Evolutionary conservation across 2,888 invertebrate species (phyloP), one percentile per base, ranked within the genome.

Genomic region (Nesidiocoris tenuis): DNA sequence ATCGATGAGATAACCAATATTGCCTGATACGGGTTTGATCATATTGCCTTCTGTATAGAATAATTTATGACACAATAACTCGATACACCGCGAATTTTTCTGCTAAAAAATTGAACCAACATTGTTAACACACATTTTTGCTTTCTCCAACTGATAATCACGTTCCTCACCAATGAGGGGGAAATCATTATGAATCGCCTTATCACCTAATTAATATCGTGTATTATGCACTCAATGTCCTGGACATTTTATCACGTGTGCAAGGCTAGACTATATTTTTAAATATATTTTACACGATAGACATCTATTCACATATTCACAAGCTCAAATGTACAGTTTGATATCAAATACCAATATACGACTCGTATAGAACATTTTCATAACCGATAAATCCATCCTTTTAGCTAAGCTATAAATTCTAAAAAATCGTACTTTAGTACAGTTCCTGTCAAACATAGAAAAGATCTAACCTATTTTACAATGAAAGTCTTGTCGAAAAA

Each of bases 241-340:
- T 65, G 25, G 77, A 75, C 77, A 70, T 75, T 63, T 76, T 77
- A 77, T 76, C 76, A 77, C 76, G 39, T 68, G 76, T 74, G 77
- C 77, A 66, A 66, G 65, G 22, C 74, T 74, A 57, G 57, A 61
- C 61, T 74, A 63, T 68, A 68, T 61, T 74, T 65, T 67, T 65
- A 77, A 75, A 72, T 70, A 70, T 59, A 57, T 70, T 65, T 56
- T 67, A 19, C 24, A 39, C 55, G 55, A 67, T 66, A 65, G 54
- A 65, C n/a, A 25, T 57, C 16, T 76, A 77, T 77, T 77, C 77
- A 77, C 77, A 77, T 77, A 77, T 77, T 77, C 77, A 77, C 77
- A 77, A 56, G 68, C 55, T 65, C 71, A 65, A 77, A 25, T 75
- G 65, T 77, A 66, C 75, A 74, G 21, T 57, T 59, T 59, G 74